Percentiles rank a stretch among this genome's conserved stretches.
phyloP scores from a whole-genome alignment of 64 coral and sea anemone species.

The Stylophora pistillata region DNA sequence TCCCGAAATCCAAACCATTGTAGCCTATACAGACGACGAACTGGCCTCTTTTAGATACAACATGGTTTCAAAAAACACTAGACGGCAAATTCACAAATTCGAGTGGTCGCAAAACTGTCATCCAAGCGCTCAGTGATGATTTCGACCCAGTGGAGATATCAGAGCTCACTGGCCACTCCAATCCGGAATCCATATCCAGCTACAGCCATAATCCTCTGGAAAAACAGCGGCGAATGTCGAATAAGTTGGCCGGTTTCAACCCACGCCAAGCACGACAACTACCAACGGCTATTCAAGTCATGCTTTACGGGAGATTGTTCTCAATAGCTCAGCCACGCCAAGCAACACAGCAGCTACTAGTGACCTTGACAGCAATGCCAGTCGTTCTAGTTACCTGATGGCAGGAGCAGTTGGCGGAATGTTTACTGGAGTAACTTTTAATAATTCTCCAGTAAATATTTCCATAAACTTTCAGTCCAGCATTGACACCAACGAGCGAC shows the following conservation, averaged over 20 bases:
- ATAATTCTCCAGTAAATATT: constrained; percentile 60
- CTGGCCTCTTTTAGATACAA: too few species aligned
- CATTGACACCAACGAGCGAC: too few species aligned
- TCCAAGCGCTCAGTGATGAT: too few species aligned
- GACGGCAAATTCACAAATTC: too few species aligned
- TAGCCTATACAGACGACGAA: too few species aligned
- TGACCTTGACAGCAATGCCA: neutral
- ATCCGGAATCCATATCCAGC: constrained; percentile 60
- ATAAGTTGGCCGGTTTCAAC: too few species aligned
- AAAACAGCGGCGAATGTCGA: too few species aligned
- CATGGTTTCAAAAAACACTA: too few species aligned
- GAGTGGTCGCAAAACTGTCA: too few species aligned
- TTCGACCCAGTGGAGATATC: constrained; percentile 61
- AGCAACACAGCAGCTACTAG: constrained; percentile 21
- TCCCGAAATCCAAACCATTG: too few species aligned
- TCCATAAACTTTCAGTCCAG: constrained; percentile 17
- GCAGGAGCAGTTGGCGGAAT: constrained; percentile 22
- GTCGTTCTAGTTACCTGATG: neutral
- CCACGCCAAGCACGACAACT: too few species aligned
- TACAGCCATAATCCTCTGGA: constrained; percentile 77
- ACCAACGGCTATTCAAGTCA: too few species aligned
- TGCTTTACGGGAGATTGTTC: constrained; percentile 9
- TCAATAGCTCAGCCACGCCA: neutral
- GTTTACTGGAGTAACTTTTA: constrained; percentile 54
- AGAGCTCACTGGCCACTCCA: constrained; percentile 54